phyloP scores from a whole-genome alignment of 2,888 invertebrate genomes.

The Andrena praecox region DNA sequence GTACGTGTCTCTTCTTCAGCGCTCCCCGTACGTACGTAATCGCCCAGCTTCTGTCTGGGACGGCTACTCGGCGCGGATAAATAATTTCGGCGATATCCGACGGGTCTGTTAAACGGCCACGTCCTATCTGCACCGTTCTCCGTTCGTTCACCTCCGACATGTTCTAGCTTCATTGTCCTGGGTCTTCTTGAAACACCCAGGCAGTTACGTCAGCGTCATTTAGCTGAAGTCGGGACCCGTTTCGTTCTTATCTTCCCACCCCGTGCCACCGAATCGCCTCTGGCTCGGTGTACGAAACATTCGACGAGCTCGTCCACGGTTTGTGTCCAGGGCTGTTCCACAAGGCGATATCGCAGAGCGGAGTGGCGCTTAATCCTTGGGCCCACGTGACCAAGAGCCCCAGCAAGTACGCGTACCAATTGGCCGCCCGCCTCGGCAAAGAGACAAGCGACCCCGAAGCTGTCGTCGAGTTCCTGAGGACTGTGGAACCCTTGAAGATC shows the following conservation, averaged over 20 bases:
- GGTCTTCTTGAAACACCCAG: not conserved
- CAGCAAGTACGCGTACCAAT: slow-evolving; percentile 51
- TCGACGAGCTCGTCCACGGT: not conserved
- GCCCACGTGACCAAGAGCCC: slow-evolving; percentile 17
- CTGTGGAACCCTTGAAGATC: slow-evolving; percentile 69
- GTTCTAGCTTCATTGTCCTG: not conserved
- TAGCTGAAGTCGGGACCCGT: not conserved
- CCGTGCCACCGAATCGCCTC: not conserved
- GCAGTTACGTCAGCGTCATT: slow-evolving; percentile 5
- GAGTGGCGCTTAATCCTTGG: slow-evolving; percentile 66
- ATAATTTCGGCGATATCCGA: no score
- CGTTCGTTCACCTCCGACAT: no score
- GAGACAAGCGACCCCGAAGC: slow-evolving; percentile 68
- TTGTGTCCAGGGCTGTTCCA: slow-evolving; percentile 77
- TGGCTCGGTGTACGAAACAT: not conserved
- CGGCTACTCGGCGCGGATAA: no score
- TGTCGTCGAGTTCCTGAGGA: slow-evolving; percentile 75
- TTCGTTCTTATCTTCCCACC: not conserved
- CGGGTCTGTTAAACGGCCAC: no score
- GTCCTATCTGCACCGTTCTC: no score
- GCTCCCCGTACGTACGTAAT: not conserved
- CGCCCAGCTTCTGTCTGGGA: no score
- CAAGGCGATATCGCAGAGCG: slow-evolving; percentile 80
- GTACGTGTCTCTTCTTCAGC: not conserved
- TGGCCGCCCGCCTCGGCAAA: slow-evolving; percentile 72